Percentiles rank a stretch among this genome's conserved stretches.
These are phyloP conservation scores for Chrysolina haemoptera DNA, from an alignment of 2,888 invertebrate species.

Conservation along the genomic window DNA sequence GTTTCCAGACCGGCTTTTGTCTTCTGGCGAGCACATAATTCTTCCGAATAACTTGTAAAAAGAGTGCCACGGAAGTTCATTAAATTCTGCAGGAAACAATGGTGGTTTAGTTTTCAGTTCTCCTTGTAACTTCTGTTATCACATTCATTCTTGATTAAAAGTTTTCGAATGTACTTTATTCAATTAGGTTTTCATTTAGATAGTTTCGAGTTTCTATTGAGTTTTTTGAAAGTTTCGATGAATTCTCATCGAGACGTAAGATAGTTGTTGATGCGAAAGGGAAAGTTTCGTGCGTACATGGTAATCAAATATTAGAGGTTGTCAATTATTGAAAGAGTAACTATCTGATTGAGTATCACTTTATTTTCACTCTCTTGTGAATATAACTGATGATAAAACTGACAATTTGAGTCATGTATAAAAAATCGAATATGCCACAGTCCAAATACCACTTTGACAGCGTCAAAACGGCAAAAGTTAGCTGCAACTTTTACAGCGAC, in stretches of 20 bases:
- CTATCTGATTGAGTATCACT: too few species aligned
- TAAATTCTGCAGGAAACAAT: constrained; percentile 44
- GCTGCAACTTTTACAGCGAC: too few species aligned
- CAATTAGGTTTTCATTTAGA: constrained; percentile 39
- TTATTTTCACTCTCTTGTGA: too few species aligned
- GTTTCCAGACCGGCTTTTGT: constrained; percentile 45
- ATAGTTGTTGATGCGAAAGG: not conserved
- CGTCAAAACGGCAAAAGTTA: too few species aligned
- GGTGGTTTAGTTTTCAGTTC: constrained; percentile 34
- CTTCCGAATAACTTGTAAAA: constrained; percentile 47
- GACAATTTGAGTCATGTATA: too few species aligned
- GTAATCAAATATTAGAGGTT: too few species aligned
- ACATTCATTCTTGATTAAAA: constrained; percentile 48
- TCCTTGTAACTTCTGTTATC: constrained; percentile 38
- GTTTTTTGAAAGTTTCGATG: constrained; percentile 7
- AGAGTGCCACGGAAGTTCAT: constrained; percentile 48
- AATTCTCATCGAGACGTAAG: constrained; percentile 18
- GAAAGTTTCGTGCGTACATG: not conserved
- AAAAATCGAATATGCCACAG: too few species aligned
- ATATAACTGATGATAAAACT: too few species aligned
- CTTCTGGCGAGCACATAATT: constrained; percentile 46
- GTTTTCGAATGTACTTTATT: constrained; percentile 36
- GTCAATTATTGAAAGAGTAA: too few species aligned
- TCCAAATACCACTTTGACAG: too few species aligned
- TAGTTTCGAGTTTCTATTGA: constrained; percentile 26